Evolutionary conservation across 2,797 vertebrate genomes (phyloP), one percentile per base, ranked within the genome.

Genomic region (Manis pentadactyla): DNA sequence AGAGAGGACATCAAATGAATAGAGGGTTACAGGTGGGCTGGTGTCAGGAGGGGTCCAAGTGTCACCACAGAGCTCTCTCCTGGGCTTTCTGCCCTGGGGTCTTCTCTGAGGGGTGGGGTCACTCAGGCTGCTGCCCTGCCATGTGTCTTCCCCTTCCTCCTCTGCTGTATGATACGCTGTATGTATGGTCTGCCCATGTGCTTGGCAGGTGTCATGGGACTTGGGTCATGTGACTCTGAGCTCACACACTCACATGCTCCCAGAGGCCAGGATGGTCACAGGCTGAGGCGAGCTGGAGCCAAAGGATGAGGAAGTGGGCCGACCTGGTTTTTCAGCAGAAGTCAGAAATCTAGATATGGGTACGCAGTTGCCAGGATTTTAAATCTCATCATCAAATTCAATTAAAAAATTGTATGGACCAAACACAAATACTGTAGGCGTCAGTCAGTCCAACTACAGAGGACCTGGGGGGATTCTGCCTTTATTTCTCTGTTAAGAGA

Each of bases 171-270:
- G 2, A 42, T 7, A 2, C 0, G 68, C 61, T 1, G 9, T 5
- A 6, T 7, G 1, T 2, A 1, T 4, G 15, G 29, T 27, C 29
- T 21, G 34, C 46, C 55, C 0, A 0, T 1, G 1, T 4, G 3
- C 12, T 63, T 2, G 21, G 71, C 31, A 31, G 71, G 39, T 2
- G 6, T 23, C 12, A 1, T 2, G 1, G 12, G 11, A 5, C 14
- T 57, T 27, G 21, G 31, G 5, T 17, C 39, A 1, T 4, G 31
- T 2, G 39, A 49, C 21, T 55, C 15, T 1, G 34, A 31, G 79
- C 37, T 37, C 2, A 12, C 4, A 29, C 4, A 11, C 25, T 23
- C 71, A 2, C 6, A 1, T 0, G 37, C 31, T n/a, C 59, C 42
- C 37, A 4, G 27, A 59, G 37, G n/a, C 31, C 37, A 39, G 37